Percentiles rank a stretch among this genome's conserved stretches.
Evolutionary conservation across 1,140 invertebrate species (phyloP).

Genomic region (Polyergus mexicanus): DNA sequence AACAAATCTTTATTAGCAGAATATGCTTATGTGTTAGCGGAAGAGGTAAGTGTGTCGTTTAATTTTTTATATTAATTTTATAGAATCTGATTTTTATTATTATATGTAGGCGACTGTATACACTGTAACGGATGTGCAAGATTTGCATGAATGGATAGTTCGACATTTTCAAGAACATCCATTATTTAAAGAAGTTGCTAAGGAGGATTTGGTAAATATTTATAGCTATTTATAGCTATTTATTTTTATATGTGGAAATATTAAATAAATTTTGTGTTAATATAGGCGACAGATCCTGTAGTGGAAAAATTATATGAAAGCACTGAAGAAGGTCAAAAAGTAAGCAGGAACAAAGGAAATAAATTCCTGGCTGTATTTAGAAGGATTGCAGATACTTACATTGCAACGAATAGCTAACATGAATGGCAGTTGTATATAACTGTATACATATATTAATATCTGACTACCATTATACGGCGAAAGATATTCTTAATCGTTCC

Average conservation of each 20-base stretch:
- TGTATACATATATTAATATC: slow-evolving; percentile 34
- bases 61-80: slow-evolving; percentile 32
- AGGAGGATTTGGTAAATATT: slow-evolving; percentile 78
- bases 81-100: slow-evolving; percentile 24
- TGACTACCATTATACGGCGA: slow-evolving; percentile 36
- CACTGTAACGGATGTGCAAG: slow-evolving; percentile 99
- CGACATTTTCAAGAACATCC: slow-evolving; percentile 96
- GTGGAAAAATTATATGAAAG: slow-evolving; percentile 95
- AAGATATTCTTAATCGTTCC: slow-evolving; percentile 38
- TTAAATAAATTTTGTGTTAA: slow-evolving; percentile 48
- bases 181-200: slow-evolving; percentile 92
- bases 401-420: slow-evolving; percentile 40
- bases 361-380: slow-evolving; percentile 97
- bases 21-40: slow-evolving; percentile 97
- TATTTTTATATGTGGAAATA: neutral
- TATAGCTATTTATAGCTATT: neutral
- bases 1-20: slow-evolving; percentile 97
- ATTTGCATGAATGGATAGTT: slow-evolving; percentile 99
- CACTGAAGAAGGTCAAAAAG: slow-evolving; percentile 99
- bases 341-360: slow-evolving; percentile 96
- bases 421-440: neutral
- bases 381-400: slow-evolving; percentile 89
- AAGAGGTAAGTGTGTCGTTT: slow-evolving; percentile 89
- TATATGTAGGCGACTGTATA: slow-evolving; percentile 94
- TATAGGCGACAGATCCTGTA: slow-evolving; percentile 93